These are phyloP conservation scores for Cichlasoma orientale DNA, from an alignment of 2,797 vertebrate genomes.

Conservation along the genomic window DNA sequence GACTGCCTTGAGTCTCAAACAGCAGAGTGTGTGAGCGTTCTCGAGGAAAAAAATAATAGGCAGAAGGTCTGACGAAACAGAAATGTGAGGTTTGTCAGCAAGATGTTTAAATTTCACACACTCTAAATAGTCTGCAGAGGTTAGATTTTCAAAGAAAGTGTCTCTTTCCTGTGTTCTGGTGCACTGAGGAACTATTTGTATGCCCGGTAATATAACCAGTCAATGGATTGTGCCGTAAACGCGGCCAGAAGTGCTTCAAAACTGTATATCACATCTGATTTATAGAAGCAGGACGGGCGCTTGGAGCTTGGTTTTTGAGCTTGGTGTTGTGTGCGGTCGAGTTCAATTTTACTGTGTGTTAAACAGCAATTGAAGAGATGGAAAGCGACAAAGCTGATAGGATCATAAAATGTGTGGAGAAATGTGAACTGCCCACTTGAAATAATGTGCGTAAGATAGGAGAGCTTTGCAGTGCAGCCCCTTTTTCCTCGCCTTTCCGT, in stretches of 20 bases:
- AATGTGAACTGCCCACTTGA: constrained; percentile 54
- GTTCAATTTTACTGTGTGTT: constrained; percentile 54
- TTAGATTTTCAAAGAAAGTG: constrained; percentile 46
- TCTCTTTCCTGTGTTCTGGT: constrained; percentile 53
- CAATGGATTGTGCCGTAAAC: constrained; percentile 59
- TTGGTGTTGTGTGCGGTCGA: constrained; percentile 20
- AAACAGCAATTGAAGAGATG: constrained; percentile 44
- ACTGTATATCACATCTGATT: constrained; percentile 60
- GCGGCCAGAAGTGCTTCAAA: constrained; percentile 47
- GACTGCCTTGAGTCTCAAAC: constrained; percentile 32
- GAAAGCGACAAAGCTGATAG: constrained; percentile 46
- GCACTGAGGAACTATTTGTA: constrained; percentile 63
- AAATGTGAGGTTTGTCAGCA: constrained; percentile 48
- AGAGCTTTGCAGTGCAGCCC: constrained; percentile 34
- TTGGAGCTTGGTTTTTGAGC: constrained; percentile 49
- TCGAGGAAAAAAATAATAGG: constrained; percentile 25
- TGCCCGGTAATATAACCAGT: constrained; percentile 56
- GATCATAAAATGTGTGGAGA: constrained; percentile 49
- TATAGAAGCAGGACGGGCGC: constrained; percentile 50
- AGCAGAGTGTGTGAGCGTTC: constrained; percentile 12
- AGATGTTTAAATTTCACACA: constrained; percentile 67
- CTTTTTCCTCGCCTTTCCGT: constrained; percentile 9
- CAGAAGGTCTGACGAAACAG: constrained; percentile 39
- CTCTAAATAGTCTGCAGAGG: constrained; percentile 55
- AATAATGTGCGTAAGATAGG: constrained; percentile 41